Evolutionary conservation across 64 coral and sea anemone species (phyloP).

Genomic region (Porites australiensis): DNA sequence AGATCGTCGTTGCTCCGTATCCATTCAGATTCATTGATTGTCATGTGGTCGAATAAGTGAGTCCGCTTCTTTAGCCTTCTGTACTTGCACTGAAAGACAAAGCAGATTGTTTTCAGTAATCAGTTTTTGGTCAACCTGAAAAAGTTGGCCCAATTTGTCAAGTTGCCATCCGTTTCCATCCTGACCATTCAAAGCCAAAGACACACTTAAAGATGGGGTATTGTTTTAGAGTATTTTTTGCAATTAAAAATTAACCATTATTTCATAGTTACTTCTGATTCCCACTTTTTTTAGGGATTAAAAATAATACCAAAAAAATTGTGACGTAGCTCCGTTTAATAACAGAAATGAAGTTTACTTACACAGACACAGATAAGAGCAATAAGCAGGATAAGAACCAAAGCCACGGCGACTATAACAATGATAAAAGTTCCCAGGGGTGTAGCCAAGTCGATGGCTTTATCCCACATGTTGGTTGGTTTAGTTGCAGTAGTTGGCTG

Average conservation of each 20-base stretch:
- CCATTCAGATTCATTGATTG: slow-evolving; percentile 76
- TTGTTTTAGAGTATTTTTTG: no score
- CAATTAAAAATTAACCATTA: no score
- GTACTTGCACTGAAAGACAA: slow-evolving; percentile 70
- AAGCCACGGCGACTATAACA: slow-evolving; percentile 34
- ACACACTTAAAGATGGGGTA: no score
- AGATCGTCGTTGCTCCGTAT: slow-evolving; percentile 78
- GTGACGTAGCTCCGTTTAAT: no score
- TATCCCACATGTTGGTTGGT: slow-evolving; percentile 45
- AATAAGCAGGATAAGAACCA: slow-evolving; percentile 55
- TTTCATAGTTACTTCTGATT: no score
- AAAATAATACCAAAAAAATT: no score
- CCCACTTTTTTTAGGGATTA: no score
- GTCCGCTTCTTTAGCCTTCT: slow-evolving; percentile 71
- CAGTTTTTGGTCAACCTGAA: no score
- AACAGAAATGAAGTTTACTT: slow-evolving; percentile 5
- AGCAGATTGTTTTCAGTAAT: background rate
- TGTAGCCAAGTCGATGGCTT: slow-evolving; percentile 36
- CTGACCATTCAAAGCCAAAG: no score
- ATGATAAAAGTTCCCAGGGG: slow-evolving; percentile 50
- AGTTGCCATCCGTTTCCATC: no score
- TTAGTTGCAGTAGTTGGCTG: background rate
- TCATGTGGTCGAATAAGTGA: slow-evolving; percentile 70
- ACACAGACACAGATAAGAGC: slow-evolving; percentile 52
- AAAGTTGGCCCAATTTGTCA: no score